phyloP scores from a whole-genome alignment of 2,113 vertebrate genomes.

The Casuarius casuarius region DNA sequence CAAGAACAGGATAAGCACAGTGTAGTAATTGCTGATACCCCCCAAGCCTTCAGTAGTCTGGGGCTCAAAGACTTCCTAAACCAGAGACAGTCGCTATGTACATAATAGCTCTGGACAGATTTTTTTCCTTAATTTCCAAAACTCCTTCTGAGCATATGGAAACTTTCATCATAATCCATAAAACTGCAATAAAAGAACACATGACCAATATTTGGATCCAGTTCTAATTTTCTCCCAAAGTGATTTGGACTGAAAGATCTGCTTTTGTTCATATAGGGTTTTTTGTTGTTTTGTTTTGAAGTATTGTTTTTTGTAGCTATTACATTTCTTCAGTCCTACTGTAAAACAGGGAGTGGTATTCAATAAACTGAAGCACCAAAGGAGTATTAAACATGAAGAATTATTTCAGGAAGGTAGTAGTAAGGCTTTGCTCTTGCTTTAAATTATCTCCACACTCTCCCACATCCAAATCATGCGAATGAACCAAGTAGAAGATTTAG shows the following conservation, averaged over 20 bases:
- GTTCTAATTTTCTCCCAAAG: neutral
- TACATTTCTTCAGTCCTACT: neutral
- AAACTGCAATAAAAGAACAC: neutral
- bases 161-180: neutral
- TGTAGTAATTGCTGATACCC: neutral
- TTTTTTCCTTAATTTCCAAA: neutral
- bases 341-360: neutral
- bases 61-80: neutral
- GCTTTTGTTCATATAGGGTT: rapidly evolving
- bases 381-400: neutral
- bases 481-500: neutral
- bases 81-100: neutral
- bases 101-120: neutral
- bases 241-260: neutral
- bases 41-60: neutral
- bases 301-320: neutral
- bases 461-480: slow-evolving; percentile 4
- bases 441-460: neutral
- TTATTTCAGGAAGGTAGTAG: neutral
- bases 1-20: neutral
- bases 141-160: neutral
- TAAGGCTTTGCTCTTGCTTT: neutral
- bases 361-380: neutral
- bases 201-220: neutral
- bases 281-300: neutral